Evolutionary conservation across 2,113 vertebrate species (phyloP), one percentile per base, ranked within the genome.

Genomic region (Solenodon paradoxus): DNA sequence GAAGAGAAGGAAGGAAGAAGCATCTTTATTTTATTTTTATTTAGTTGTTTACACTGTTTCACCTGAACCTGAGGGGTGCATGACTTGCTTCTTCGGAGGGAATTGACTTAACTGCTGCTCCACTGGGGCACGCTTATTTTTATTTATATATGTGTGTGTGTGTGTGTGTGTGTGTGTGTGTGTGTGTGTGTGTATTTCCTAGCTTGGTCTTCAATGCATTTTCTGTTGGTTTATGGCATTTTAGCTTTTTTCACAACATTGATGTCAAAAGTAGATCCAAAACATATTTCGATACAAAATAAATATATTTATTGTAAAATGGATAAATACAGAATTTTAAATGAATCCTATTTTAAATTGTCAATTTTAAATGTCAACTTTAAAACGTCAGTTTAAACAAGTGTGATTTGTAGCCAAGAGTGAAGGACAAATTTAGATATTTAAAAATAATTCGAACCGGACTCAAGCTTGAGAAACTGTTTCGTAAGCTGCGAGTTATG

Each of bases 351-450:
- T n/a, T n/a, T n/a, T n/a, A n/a, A n/a, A n/a, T n/a, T n/a, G n/a
- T n/a, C n/a, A n/a, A n/a, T n/a, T 61, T 24, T 61, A 61, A 61
- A 24, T 19, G 57, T 61, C 66, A 59, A 78, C 51, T 49, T 86
- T 38, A 9, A 64, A 74, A 69, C 68, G 19, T 45, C 16, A 51
- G 20, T 82, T 77, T 92, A 47, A 82, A 51, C 10, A 96, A n/a
- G 57, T 74, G 26, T 7, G 53, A 24, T 47, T 69, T 84, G 1
- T 55, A 49, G 38, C 4, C 53, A 69, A 0, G 28, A 42, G n/a
- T 71, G 5, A 0, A 77, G 1, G 51, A 45, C 11, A 84, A 17
- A 81, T 2, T 19, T 69, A 9, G 20, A 28, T 45, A 49, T 32
- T 38, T 6, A 51, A 57, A 87, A 80, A 59, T 81, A 88, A 30